Evolutionary conservation across 2,113 vertebrate genomes (phyloP).

Genomic region (Chrysemys picta): DNA sequence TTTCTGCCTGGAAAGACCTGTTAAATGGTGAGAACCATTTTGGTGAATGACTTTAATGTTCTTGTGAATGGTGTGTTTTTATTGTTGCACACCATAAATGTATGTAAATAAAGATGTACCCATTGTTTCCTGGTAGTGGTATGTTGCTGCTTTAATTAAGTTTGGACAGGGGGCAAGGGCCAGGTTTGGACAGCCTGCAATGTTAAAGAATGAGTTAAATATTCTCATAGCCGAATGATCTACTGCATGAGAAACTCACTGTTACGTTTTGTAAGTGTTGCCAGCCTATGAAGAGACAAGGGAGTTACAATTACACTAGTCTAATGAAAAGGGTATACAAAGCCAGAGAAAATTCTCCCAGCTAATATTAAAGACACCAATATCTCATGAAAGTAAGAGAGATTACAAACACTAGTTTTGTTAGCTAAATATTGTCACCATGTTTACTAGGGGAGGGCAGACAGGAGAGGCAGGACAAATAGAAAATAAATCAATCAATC

Average conservation of each 20-base stretch:
- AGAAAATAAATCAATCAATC: neutral
- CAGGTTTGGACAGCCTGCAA: conserved; percentile 1
- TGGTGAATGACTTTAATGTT: conserved; percentile 50
- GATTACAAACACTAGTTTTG: neutral
- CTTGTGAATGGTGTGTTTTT: conserved; percentile 28
- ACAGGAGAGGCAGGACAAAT: neutral
- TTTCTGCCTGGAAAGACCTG: conserved; percentile 17
- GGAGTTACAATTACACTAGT: conserved; percentile 22
- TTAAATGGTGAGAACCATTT: conserved; percentile 49
- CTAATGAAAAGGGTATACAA: conserved; percentile 45
- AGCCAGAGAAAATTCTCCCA: conserved; percentile 29
- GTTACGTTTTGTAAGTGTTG: neutral
- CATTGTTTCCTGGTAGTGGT: neutral
- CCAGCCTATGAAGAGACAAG: conserved; percentile 14
- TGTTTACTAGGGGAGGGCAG: neutral
- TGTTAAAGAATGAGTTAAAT: neutral
- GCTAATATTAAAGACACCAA: conserved; percentile 31
- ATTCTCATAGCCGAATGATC: neutral
- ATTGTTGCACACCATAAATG: conserved; percentile 18
- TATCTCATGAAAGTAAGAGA: conserved; percentile 11
- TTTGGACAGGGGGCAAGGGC: conserved; percentile 8
- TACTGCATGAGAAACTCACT: neutral
- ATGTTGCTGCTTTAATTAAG: conserved; percentile 31
- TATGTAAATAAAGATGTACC: conserved; percentile 19
- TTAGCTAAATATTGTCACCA: neutral